Conservation (phyloP, 1,140 invertebrate genomes). For the Bicyclus anynana region DNA sequence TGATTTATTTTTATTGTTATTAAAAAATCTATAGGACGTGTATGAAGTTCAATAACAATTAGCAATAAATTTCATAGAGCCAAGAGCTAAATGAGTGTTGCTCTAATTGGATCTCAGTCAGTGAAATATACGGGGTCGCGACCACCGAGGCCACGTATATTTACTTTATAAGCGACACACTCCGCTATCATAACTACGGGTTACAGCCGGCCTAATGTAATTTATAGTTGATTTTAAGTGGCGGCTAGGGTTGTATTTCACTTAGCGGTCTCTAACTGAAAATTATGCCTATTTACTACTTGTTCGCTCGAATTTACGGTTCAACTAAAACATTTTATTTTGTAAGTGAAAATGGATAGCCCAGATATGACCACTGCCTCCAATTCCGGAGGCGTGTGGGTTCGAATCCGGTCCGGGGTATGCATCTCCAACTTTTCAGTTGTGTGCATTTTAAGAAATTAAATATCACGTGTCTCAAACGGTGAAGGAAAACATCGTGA, state of each 20-base stretch:
- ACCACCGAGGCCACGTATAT: not conserved
- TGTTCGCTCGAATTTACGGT: too few species aligned
- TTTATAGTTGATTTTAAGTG: conserved; percentile 1
- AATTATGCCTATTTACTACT: not conserved
- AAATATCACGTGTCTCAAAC: too few species aligned
- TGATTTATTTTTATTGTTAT: too few species aligned
- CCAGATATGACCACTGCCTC: too few species aligned
- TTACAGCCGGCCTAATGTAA: conserved; percentile 1
- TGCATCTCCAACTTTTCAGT: too few species aligned
- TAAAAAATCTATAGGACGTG: not conserved
- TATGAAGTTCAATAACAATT: conserved; percentile 17
- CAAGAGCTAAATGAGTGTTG: conserved; percentile 14
- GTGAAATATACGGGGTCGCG: conserved; percentile 16
- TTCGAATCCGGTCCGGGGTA: too few species aligned
- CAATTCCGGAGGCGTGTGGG: too few species aligned
- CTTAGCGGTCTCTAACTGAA: not conserved
- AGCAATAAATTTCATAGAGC: conserved; percentile 13
- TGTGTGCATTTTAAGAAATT: too few species aligned
- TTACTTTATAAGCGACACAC: not conserved
- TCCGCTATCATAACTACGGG: not conserved
- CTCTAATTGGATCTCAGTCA: conserved; percentile 18
- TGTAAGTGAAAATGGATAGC: too few species aligned
- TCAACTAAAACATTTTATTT: too few species aligned
- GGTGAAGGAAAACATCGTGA: too few species aligned
- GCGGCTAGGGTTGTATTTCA: not conserved